Conservation (phyloP, 23 tunicate species). For the Oikopleura albicans region DNA sequence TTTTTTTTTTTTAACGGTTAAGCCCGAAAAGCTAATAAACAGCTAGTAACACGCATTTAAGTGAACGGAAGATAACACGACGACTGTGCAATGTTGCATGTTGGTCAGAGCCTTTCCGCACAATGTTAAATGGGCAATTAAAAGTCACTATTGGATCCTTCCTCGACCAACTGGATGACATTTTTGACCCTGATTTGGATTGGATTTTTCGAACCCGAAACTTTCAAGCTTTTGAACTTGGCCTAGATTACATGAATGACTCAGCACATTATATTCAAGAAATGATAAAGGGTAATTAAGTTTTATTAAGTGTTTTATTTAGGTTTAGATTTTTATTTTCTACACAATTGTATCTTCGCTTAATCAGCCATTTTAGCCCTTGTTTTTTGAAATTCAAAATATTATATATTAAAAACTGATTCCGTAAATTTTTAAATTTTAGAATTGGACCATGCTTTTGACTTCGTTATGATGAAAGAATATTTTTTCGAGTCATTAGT, state of each 20-base stretch:
- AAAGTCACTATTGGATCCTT: not conserved
- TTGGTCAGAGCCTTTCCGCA: constrained; percentile 6
- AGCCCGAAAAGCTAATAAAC: too few relatives aligned
- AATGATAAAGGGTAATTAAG: too few relatives aligned
- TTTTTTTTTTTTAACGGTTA: too few relatives aligned
- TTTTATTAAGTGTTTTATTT: too few relatives aligned
- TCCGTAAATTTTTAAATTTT: too few relatives aligned
- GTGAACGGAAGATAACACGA: not conserved
- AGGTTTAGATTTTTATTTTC: too few relatives aligned
- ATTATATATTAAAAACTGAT: too few relatives aligned
- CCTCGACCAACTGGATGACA: not conserved
- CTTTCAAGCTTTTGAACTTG: constrained; percentile 11
- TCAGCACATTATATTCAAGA: not conserved
- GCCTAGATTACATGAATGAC: not conserved
- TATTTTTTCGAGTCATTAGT: constrained; percentile 9
- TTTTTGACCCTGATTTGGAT: not conserved
- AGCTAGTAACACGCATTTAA: not conserved
- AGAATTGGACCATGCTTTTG: not conserved
- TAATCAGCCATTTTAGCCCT: too few relatives aligned
- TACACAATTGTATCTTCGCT: too few relatives aligned
- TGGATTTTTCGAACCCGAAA: not conserved
- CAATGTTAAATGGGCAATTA: not conserved
- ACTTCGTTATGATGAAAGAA: constrained; percentile 8
- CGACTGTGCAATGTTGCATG: not conserved
- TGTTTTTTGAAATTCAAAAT: too few relatives aligned